Conservation (phyloP, 2,888 invertebrate genomes). For the Nephrotoma appendiculata region DNA sequence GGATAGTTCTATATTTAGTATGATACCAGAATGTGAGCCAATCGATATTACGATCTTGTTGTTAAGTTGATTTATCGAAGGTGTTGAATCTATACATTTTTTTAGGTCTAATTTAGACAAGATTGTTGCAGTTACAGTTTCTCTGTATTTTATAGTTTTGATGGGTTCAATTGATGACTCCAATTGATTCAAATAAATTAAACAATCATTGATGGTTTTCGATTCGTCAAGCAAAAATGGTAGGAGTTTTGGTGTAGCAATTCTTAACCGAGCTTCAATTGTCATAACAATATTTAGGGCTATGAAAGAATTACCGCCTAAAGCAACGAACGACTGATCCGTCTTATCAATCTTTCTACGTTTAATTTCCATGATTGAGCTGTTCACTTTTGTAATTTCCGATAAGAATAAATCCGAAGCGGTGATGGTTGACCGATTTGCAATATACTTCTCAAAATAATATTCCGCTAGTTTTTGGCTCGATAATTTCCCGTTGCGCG, state of each 20-base stretch:
- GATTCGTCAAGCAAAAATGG: conserved; percentile 38
- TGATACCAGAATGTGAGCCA: conserved; percentile 60
- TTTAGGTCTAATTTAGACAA: conserved; percentile 39
- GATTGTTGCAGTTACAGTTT: neutral
- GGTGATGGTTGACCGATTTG: neutral
- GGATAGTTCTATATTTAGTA: conserved; percentile 42
- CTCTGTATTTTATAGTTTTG: neutral
- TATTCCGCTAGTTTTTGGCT: conserved; percentile 18
- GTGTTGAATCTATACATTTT: conserved; percentile 76
- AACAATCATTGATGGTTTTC: conserved; percentile 26
- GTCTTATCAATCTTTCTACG: neutral
- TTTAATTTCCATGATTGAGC: neutral
- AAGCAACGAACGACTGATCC: conserved; percentile 36
- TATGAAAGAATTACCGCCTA: conserved; percentile 58
- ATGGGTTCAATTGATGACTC: neutral
- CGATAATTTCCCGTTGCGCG: conserved; percentile 55
- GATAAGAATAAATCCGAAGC: neutral
- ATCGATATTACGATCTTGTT: conserved; percentile 34
- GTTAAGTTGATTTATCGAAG: conserved; percentile 36
- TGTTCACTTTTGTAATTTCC: neutral
- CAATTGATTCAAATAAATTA: conserved; percentile 1
- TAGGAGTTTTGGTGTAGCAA: conserved; percentile 37
- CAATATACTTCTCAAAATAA: conserved; percentile 3
- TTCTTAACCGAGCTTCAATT: conserved; percentile 33
- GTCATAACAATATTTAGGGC: conserved; percentile 48